Percentiles rank a stretch among this genome's conserved stretches.
These are phyloP conservation scores for Euwallacea fornicatus DNA, from an alignment of 1,140 invertebrate species.

Conservation along the genomic window DNA sequence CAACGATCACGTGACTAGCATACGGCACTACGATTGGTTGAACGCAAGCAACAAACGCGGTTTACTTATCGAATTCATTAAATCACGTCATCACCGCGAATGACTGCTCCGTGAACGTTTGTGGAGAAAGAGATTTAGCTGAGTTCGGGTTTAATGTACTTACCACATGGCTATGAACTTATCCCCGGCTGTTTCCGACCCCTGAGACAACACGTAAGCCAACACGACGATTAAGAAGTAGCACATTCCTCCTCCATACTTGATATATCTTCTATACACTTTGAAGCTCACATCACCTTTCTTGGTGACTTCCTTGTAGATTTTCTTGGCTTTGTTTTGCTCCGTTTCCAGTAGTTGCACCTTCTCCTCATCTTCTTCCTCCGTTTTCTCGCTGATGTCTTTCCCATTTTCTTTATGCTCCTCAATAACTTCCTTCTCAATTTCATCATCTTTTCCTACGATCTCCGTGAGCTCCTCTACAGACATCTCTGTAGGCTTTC, in stretches of 20 bases:
- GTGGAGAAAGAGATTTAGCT: too few species aligned
- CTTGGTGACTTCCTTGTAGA: constrained; percentile 41
- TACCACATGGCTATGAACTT: constrained; percentile 43
- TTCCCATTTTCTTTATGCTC: constrained; percentile 8
- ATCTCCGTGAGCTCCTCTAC: constrained; percentile 23
- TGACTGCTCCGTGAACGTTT: too few species aligned
- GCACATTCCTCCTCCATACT: constrained; percentile 39
- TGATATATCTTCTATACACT: constrained; percentile 41
- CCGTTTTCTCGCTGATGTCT: background rate
- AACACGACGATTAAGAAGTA: constrained; percentile 29
- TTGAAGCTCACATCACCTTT: constrained; percentile 39
- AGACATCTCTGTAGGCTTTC: constrained; percentile 48
- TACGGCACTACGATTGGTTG: too few species aligned
- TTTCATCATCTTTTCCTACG: constrained; percentile 36
- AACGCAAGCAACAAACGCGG: too few species aligned
- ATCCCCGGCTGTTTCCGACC: constrained; percentile 32
- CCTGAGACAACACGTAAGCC: constrained; percentile 33
- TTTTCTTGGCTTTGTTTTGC: constrained; percentile 33
- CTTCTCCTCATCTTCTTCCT: constrained; percentile 21
- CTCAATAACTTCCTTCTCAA: constrained; percentile 41
- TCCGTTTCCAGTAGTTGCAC: constrained; percentile 26
- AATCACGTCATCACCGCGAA: too few species aligned
- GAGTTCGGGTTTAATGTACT: constrained; percentile 3
- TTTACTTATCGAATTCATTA: too few species aligned
- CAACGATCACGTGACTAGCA: too few species aligned